Percentiles rank a stretch among this genome's conserved stretches.
These are phyloP conservation scores for Ischnura elegans DNA, from an alignment of 2,888 invertebrate genomes.

Conservation along the genomic window DNA sequence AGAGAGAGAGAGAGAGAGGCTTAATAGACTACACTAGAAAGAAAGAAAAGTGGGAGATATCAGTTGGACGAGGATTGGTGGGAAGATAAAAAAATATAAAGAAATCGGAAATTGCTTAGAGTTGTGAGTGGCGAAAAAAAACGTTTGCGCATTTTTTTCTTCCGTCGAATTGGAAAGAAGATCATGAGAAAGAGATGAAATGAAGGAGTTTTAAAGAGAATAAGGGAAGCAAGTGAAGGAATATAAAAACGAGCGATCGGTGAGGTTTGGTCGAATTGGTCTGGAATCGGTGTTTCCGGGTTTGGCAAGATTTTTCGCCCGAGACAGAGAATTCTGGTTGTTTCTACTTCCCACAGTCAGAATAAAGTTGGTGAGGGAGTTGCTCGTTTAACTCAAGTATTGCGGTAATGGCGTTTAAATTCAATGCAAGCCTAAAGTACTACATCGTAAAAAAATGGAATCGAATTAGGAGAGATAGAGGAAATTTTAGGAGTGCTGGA, in stretches of 20 bases:
- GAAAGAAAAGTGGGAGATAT: background rate
- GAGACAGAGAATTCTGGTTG: too few species aligned
- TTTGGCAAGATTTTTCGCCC: too few species aligned
- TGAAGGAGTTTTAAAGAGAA: conserved; percentile 41
- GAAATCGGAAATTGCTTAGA: conserved; percentile 1
- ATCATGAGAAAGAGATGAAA: conserved; percentile 51
- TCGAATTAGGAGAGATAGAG: too few species aligned
- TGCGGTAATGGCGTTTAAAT: too few species aligned
- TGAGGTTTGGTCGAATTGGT: background rate
- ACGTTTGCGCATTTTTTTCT: background rate
- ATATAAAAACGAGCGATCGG: background rate
- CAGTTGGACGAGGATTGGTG: background rate
- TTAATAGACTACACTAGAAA: conserved; percentile 15
- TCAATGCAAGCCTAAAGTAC: too few species aligned
- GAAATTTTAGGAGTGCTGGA: too few species aligned
- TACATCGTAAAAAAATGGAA: too few species aligned
- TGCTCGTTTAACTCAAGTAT: too few species aligned
- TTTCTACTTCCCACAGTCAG: too few species aligned
- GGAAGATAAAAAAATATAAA: background rate
- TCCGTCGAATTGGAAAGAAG: conserved; percentile 8
- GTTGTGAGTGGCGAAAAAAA: background rate
- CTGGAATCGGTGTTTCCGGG: background rate
- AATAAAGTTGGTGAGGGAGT: too few species aligned
- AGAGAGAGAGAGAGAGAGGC: too few species aligned
- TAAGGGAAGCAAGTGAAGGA: background rate